A percentile compares a stretch with the other conserved stretches of the same genome.
Evolutionary conservation across 2,113 vertebrate species (phyloP).

Genomic region (Oncorhynchus tshawytscha): DNA sequence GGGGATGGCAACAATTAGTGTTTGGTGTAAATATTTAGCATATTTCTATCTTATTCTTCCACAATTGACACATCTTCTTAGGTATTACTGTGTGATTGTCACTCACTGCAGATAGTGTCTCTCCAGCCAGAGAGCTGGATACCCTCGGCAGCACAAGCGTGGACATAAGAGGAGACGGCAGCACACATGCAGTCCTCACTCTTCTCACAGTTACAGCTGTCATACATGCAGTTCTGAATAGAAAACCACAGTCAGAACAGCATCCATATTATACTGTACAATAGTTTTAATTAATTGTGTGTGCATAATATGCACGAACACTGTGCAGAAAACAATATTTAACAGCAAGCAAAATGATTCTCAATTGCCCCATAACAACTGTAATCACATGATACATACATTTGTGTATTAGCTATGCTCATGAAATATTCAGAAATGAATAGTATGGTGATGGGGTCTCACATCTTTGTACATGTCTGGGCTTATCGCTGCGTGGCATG

Average conservation of each 20-base stretch:
- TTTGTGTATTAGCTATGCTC: background rate
- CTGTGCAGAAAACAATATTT: background rate
- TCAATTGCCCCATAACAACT: background rate
- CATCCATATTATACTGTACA: background rate
- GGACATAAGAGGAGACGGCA: conserved; percentile 65
- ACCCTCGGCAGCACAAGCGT: conserved; percentile 72
- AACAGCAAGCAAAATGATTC: background rate
- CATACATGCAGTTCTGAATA: conserved; percentile 59
- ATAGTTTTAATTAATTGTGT: background rate
- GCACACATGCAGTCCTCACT: conserved; percentile 63
- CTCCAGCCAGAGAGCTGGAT: conserved; percentile 71
- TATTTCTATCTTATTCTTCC: too few relatives aligned
- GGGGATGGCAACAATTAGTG: background rate
- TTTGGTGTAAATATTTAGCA: background rate
- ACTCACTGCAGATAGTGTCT: conserved; percentile 65
- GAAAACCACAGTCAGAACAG: background rate
- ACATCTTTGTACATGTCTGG: conserved; percentile 78
- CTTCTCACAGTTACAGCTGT: conserved; percentile 59
- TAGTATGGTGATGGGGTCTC: conserved; percentile 12
- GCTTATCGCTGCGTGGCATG: conserved; percentile 78
- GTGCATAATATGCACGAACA: too few relatives aligned
- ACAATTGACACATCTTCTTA: background rate
- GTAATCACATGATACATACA: background rate
- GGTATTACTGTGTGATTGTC: background rate
- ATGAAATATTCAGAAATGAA: background rate